Percentiles rank a stretch among this genome's conserved stretches.
Conservation (phyloP, 2,888 invertebrate species). For the Villa cingulata region DNA sequence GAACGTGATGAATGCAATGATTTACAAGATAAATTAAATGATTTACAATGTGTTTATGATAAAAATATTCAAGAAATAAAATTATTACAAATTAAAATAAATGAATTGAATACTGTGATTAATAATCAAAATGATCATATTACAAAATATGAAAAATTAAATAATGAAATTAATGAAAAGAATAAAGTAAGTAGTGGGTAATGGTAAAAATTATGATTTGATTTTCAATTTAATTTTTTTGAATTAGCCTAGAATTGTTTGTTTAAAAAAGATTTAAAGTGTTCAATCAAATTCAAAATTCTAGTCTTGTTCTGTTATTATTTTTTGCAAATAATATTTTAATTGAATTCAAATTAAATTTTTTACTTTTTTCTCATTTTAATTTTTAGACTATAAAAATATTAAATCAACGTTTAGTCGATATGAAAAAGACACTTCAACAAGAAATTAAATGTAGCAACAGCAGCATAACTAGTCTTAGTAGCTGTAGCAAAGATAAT, state of each 20-base stretch:
- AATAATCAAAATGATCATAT: slow-evolving; percentile 21
- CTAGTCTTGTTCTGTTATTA: no score
- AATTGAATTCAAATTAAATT: no score
- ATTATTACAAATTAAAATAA: slow-evolving; percentile 21
- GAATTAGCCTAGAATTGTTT: no score
- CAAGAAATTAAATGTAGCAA: slow-evolving; percentile 49
- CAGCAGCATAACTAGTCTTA: no score
- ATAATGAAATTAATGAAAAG: slow-evolving; percentile 47
- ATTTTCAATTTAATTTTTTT: no score
- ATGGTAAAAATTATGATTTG: neutral
- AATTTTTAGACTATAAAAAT: slow-evolving; percentile 65
- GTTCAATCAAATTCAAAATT: no score
- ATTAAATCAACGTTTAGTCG: slow-evolving; percentile 72
- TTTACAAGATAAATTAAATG: slow-evolving; percentile 41
- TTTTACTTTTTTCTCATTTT: slow-evolving; percentile 1
- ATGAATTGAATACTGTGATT: slow-evolving; percentile 21
- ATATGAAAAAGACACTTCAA: slow-evolving; percentile 85
- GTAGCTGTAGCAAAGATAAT: no score
- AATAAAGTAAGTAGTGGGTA: slow-evolving; percentile 41
- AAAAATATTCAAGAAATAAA: slow-evolving; percentile 40
- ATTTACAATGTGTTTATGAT: slow-evolving; percentile 24
- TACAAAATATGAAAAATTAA: slow-evolving; percentile 25
- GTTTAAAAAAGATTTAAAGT: no score
- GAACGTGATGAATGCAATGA: slow-evolving; percentile 49
- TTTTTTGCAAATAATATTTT: neutral